A percentile compares a stretch with the other conserved stretches of the same genome.
These are phyloP conservation scores for Sebastes wilsoni DNA, from an alignment of 2,797 vertebrate species.

Conservation along the genomic window DNA sequence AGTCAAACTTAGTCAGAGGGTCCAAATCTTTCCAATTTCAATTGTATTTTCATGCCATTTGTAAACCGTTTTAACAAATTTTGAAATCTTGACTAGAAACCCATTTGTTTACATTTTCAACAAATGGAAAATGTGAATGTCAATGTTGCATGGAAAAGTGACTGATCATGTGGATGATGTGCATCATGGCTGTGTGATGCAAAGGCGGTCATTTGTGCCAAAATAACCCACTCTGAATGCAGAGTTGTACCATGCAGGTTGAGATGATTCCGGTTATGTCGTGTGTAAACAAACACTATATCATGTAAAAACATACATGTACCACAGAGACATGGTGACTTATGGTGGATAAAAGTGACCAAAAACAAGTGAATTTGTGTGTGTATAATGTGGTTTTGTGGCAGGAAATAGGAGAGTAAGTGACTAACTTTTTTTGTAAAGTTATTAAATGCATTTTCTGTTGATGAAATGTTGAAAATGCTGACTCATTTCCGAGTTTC, in stretches of 20 bases:
- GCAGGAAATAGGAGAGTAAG: neutral
- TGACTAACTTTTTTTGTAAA: conserved; percentile 49
- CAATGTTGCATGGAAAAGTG: conserved; percentile 38
- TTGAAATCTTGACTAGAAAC: conserved; percentile 5
- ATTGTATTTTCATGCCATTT: conserved; percentile 34
- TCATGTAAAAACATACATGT: conserved; percentile 8
- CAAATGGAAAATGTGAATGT: conserved; percentile 31
- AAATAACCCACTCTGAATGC: conserved; percentile 7
- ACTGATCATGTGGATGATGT: conserved; percentile 33
- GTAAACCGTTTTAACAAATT: conserved; percentile 15
- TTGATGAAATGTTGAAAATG: conserved; percentile 27
- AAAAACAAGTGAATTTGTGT: conserved; percentile 15
- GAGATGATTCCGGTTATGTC: neutral
- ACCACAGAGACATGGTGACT: neutral
- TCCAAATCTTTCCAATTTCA: conserved; percentile 1
- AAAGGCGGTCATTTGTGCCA: conserved; percentile 45
- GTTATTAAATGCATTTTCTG: conserved; percentile 57
- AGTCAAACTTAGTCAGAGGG: neutral
- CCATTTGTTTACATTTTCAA: conserved; percentile 25
- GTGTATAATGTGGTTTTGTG: conserved; percentile 12
- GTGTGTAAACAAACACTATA: neutral
- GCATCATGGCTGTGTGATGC: conserved; percentile 33
- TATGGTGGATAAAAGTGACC: conserved; percentile 16
- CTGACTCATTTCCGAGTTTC: too few species aligned
- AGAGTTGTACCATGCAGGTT: neutral